Percentiles rank a stretch among this genome's conserved stretches.
Evolutionary conservation across 1,140 invertebrate species (phyloP).

Genomic region (Copidosoma floridanum): DNA sequence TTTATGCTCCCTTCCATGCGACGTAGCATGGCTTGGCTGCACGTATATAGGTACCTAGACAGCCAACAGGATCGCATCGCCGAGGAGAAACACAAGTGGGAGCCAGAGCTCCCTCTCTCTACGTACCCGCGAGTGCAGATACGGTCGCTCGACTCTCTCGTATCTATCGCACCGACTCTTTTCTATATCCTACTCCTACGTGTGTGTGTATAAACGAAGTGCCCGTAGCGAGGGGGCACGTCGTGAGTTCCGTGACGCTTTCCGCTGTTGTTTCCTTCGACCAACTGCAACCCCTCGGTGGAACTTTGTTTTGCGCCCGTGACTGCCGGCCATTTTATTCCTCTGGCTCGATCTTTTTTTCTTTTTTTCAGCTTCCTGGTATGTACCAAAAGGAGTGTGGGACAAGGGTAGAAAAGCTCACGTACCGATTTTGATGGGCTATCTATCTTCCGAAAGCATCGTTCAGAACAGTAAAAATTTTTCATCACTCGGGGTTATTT

Average conservation of each 20-base stretch:
- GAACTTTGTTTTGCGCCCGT: neutral
- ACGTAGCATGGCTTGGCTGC: constrained; percentile 45
- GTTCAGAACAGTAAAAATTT: no score
- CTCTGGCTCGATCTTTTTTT: constrained; percentile 8
- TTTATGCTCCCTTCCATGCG: constrained; percentile 46
- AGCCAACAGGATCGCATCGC: constrained; percentile 45
- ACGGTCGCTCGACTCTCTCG: no score
- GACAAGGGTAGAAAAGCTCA: no score
- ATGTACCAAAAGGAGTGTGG: neutral
- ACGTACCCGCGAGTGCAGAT: constrained; percentile 52
- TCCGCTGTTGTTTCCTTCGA: no score
- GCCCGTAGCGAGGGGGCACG: constrained; percentile 29
- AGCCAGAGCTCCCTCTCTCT: constrained; percentile 47
- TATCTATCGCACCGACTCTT: no score
- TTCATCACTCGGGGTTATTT: no score
- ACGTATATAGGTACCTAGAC: constrained; percentile 44
- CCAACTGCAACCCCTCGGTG: constrained; percentile 18
- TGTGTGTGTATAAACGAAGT: no score
- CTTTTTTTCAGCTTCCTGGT: neutral
- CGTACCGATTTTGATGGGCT: no score
- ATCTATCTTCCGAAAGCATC: no score
- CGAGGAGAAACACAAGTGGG: constrained; percentile 50
- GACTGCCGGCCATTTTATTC: constrained; percentile 32
- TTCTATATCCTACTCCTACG: no score
- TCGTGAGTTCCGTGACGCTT: constrained; percentile 53